These are phyloP conservation scores for Clavelina lepadiformis DNA, from an alignment of 23 tunicate genomes.

Conservation along the genomic window DNA sequence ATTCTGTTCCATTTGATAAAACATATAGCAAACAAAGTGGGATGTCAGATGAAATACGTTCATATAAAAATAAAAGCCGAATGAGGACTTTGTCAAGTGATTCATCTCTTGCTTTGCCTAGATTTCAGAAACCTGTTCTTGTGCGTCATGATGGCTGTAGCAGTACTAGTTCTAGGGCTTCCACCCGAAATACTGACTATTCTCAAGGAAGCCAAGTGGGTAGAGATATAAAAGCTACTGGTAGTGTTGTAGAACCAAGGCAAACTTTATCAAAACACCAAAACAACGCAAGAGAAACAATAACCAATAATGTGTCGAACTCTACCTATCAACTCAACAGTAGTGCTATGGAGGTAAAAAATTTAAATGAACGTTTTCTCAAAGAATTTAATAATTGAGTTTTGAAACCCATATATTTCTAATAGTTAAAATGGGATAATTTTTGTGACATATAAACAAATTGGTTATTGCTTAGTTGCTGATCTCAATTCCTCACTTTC, in stretches of 20 bases:
- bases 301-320: too few species aligned
- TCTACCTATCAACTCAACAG: too few species aligned
- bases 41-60: conserved; percentile 12
- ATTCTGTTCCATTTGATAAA: background rate
- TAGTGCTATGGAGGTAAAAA: too few species aligned
- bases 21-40: conserved; percentile 25
- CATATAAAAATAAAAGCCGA: conserved; percentile 11
- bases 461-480: background rate
- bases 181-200: conserved; percentile 26
- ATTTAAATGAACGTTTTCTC: too few species aligned
- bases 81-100: conserved; percentile 2
- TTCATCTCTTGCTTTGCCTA: conserved; percentile 14
- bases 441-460: background rate
- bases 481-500: background rate
- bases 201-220: too few species aligned
- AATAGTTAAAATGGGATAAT: too few species aligned
- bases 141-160: conserved; percentile 83
- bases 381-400: too few species aligned
- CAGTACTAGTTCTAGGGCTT: conserved; percentile 36
- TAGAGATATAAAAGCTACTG: too few species aligned
- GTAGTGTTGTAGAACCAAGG: too few species aligned
- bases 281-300: too few species aligned
- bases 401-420: too few species aligned
- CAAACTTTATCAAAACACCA: too few species aligned
- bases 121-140: conserved; percentile 68